These are phyloP conservation scores for Synergus umbraculus DNA, from an alignment of 2,888 invertebrate genomes.

Conservation along the genomic window DNA sequence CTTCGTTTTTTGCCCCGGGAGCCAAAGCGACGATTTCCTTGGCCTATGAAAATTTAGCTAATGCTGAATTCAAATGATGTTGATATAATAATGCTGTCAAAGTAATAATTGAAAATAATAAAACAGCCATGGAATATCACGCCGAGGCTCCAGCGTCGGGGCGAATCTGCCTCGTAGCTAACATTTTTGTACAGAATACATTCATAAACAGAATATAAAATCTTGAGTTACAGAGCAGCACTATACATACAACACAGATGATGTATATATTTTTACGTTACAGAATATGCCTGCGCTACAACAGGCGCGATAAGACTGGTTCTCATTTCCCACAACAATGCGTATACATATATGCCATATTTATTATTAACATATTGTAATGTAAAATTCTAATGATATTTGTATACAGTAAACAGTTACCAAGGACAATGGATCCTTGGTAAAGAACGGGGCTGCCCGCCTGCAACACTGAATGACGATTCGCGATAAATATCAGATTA, in stretches of 20 bases:
- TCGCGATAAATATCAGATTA: neutral
- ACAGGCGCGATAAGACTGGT: slow-evolving; percentile 77
- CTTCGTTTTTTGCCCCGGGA: slow-evolving; percentile 74
- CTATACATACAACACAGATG: slow-evolving; percentile 77
- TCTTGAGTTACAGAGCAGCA: slow-evolving; percentile 78
- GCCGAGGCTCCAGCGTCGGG: slow-evolving; percentile 48
- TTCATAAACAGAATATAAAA: slow-evolving; percentile 74
- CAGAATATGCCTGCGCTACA: slow-evolving; percentile 76
- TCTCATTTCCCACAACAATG: slow-evolving; percentile 78
- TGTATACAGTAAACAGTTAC: slow-evolving; percentile 74
- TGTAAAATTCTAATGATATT: slow-evolving; percentile 76
- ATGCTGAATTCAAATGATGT: neutral
- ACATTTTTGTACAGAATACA: slow-evolving; percentile 77
- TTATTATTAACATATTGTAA: slow-evolving; percentile 73
- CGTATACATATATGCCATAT: slow-evolving; percentile 75
- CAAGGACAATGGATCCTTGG: slow-evolving; percentile 65
- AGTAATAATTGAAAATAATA: neutral
- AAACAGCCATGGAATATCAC: slow-evolving; percentile 2
- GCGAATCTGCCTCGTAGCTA: slow-evolving; percentile 70
- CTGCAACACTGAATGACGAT: slow-evolving; percentile 52
- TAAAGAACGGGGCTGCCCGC: slow-evolving; percentile 68
- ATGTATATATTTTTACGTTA: slow-evolving; percentile 78
- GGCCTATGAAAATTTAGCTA: neutral
- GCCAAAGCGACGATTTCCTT: slow-evolving; percentile 50
- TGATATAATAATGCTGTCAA: no score